phyloP scores from a whole-genome alignment of 2,888 invertebrate species.

The Euplexia lucipara region DNA sequence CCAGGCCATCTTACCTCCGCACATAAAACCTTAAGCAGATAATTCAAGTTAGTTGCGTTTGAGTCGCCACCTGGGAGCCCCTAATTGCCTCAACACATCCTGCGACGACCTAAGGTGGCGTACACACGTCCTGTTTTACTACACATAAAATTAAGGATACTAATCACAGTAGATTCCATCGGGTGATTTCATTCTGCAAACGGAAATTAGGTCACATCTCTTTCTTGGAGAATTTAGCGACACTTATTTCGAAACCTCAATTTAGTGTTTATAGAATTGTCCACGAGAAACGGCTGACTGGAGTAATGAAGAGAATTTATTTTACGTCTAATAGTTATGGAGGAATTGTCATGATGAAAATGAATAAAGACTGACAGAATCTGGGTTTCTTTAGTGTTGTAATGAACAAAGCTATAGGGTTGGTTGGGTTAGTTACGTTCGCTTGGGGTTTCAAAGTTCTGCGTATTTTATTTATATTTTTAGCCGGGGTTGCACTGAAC shows the following conservation, averaged over 20 bases:
- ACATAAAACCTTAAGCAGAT: constrained; percentile 84
- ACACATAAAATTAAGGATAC: constrained; percentile 70
- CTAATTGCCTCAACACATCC: constrained; percentile 83
- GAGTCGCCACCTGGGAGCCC: constrained; percentile 85
- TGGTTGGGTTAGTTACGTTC: constrained; percentile 36
- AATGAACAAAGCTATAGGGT: constrained; percentile 9
- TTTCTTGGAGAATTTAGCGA: constrained; percentile 40
- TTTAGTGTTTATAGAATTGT: constrained; percentile 58
- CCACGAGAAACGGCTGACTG: constrained; percentile 36
- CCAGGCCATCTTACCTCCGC: constrained; percentile 61
- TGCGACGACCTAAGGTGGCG: constrained; percentile 63
- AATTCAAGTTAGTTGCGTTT: constrained; percentile 83
- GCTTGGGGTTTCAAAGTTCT: constrained; percentile 47
- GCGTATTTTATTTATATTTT: constrained; percentile 38
- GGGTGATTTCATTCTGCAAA: constrained; percentile 48
- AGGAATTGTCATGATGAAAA: constrained; percentile 23
- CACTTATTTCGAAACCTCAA: constrained; percentile 51
- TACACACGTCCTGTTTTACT: constrained; percentile 68
- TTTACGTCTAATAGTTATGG: constrained; percentile 33
- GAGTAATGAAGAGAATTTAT: constrained; percentile 44
- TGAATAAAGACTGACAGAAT: neutral
- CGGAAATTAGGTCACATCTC: constrained; percentile 59
- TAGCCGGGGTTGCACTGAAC: constrained; percentile 14
- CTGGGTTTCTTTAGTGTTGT: neutral
- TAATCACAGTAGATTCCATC: constrained; percentile 64